Evolutionary conservation across 2,888 invertebrate genomes (phyloP), one percentile per base, ranked within the genome.

Genomic region (Cantharis lateralis): DNA sequence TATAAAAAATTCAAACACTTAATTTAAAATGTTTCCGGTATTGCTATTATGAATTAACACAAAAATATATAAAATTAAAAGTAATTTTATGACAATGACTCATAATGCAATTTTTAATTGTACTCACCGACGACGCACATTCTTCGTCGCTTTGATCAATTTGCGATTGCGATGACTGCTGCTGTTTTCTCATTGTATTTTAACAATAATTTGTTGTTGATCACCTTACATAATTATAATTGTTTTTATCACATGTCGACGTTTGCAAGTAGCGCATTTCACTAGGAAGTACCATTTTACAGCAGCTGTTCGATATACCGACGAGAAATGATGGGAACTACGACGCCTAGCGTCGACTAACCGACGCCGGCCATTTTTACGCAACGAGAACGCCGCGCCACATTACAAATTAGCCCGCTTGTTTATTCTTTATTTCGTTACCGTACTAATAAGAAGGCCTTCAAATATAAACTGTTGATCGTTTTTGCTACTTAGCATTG

Each of bases 91-190:
- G 71, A 18, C 16, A 66, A 64, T 72, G 75, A 77, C 24, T 77
- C 75, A 77, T 69, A 48, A 20, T 10, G 13, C 10, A 20, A 15
- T 15, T 15, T 18, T 16, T 72, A 64, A 68, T 73, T 77, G 76
- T 71, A 82, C 88, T 86, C 88, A 91, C 91, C 88, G 90, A 89
- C 81, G 90, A 89, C 82, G 89, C 89, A 81, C 90, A 88, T 81
- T 91, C 91, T 83, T 90, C 91, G 80, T 91, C 90, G 82, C 88
- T 89, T 81, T 89, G 87, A 77, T 88, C 88, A 75, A 86, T 84
- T 79, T 87, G 87, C 75, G 86, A 82, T 77, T 86, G 86, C 75
- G 85, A 83, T 75, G 85, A 85, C 71, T 79, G 79, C 68, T 79
- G 79, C 24, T 66, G 64, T 70, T 79, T 79, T 64, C 79, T 74